A percentile compares a stretch with the other conserved stretches of the same genome.
These are phyloP conservation scores for Sericinus montela DNA, from an alignment of 2,888 invertebrate species.

Conservation along the genomic window DNA sequence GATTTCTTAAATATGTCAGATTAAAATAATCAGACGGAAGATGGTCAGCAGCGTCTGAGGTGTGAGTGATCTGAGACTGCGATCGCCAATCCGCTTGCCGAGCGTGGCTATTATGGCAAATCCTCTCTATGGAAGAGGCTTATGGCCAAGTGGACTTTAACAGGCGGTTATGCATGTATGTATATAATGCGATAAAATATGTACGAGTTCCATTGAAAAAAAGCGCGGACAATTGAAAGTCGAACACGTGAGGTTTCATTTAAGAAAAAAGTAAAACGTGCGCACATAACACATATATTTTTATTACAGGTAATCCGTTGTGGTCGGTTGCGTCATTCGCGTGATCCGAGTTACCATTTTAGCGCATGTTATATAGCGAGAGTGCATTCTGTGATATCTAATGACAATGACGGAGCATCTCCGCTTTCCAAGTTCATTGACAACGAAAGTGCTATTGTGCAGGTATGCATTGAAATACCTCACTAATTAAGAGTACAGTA, in stretches of 20 bases:
- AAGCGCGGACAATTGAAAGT: not conserved
- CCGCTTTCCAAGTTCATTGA: conserved; percentile 78
- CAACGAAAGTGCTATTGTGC: conserved; percentile 67
- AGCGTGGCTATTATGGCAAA: too few species aligned
- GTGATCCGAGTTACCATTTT: conserved; percentile 38
- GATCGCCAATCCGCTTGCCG: too few species aligned
- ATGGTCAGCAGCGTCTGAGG: too few species aligned
- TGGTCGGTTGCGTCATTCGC: conserved; percentile 48
- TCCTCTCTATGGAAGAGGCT: too few species aligned
- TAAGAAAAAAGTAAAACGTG: conserved; percentile 3
- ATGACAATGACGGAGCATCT: conserved; percentile 72
- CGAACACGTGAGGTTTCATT: not conserved
- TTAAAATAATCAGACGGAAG: too few species aligned
- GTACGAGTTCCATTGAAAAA: not conserved
- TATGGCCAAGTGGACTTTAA: too few species aligned
- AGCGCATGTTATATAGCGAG: conserved; percentile 59
- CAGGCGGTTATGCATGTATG: too few species aligned
- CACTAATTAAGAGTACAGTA: conserved; percentile 48
- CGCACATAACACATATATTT: conserved; percentile 8
- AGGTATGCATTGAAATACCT: conserved; percentile 70
- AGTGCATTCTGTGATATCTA: conserved; percentile 72
- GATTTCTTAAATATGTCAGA: too few species aligned
- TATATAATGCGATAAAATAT: too few species aligned
- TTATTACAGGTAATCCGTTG: conserved; percentile 17
- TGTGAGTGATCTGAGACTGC: too few species aligned